Percentiles rank a stretch among this genome's conserved stretches.
phyloP scores from a whole-genome alignment of 1,140 invertebrate species.

The Oreohelix idahoensis region DNA sequence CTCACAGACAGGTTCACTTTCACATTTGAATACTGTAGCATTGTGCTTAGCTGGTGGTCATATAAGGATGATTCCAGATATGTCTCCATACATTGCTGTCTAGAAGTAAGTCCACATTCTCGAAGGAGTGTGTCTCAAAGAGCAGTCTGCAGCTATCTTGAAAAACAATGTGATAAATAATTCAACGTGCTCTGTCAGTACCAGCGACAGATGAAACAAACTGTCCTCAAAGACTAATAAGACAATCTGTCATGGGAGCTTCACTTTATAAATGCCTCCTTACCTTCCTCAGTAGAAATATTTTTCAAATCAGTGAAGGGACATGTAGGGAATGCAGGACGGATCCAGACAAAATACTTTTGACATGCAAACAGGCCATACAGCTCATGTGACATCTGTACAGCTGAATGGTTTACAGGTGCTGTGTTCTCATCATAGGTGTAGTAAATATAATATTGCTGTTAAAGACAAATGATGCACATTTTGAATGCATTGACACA shows the following conservation, averaged over 20 bases:
- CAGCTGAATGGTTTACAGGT: not conserved
- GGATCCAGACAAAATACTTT: slow-evolving; percentile 10
- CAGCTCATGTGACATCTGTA: not conserved
- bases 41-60: too few relatives aligned
- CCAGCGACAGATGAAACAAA: too few relatives aligned
- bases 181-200: too few relatives aligned
- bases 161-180: too few relatives aligned
- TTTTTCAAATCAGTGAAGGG: not conserved
- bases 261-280: not conserved
- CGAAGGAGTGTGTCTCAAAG: too few relatives aligned
- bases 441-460: slow-evolving; percentile 19
- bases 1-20: too few relatives aligned
- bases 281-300: slow-evolving; percentile 25
- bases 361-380: slow-evolving; percentile 31
- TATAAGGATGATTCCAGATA: too few relatives aligned
- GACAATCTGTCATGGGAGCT: not conserved
- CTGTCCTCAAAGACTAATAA: too few relatives aligned
- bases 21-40: too few relatives aligned
- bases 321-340: not conserved
- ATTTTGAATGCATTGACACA: not conserved
- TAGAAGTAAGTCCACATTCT: too few relatives aligned
- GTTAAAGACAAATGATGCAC: not conserved
- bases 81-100: too few relatives aligned
- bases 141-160: too few relatives aligned
- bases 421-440: not conserved